These are phyloP conservation scores for Lutraria lutraria DNA, from an alignment of 2,888 invertebrate genomes.

Conservation along the genomic window DNA sequence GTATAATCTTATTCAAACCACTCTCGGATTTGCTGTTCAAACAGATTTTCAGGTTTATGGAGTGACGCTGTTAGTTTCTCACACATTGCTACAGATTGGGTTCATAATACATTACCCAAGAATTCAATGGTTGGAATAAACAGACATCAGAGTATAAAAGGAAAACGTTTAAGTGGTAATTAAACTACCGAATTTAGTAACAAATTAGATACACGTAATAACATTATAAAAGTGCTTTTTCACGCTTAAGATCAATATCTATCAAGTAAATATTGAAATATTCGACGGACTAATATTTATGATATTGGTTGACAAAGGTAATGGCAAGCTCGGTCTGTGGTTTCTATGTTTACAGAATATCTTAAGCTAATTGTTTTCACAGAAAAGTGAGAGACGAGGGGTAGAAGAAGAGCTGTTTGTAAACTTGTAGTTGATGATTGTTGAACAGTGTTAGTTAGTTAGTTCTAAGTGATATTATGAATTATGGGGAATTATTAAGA, in stretches of 20 bases:
- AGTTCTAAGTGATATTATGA: too few relatives aligned
- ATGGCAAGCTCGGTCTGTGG: not conserved
- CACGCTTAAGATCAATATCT: constrained; percentile 18
- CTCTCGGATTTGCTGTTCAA: not conserved
- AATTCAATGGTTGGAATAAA: constrained; percentile 11
- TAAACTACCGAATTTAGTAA: constrained; percentile 16
- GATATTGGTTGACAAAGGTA: not conserved
- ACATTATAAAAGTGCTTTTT: constrained; percentile 21
- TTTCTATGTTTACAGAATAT: not conserved
- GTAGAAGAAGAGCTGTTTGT: not conserved
- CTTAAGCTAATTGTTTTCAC: not conserved
- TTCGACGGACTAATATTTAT: not conserved
- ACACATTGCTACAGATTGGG: not conserved
- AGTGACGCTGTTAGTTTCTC: not conserved
- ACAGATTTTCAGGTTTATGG: not conserved
- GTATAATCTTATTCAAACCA: not conserved
- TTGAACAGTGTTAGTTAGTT: too few relatives aligned
- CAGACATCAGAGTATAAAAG: constrained; percentile 4
- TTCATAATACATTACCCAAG: not conserved
- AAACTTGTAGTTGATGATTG: too few relatives aligned
- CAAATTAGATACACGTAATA: constrained; percentile 11
- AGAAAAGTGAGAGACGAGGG: not conserved
- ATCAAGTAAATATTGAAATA: not conserved
- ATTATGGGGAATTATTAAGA: too few relatives aligned
- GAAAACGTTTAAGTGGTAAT: constrained; percentile 31